These are phyloP conservation scores for Micropoecilia bifurca DNA, from an alignment of 2,797 vertebrate genomes.

Conservation along the genomic window DNA sequence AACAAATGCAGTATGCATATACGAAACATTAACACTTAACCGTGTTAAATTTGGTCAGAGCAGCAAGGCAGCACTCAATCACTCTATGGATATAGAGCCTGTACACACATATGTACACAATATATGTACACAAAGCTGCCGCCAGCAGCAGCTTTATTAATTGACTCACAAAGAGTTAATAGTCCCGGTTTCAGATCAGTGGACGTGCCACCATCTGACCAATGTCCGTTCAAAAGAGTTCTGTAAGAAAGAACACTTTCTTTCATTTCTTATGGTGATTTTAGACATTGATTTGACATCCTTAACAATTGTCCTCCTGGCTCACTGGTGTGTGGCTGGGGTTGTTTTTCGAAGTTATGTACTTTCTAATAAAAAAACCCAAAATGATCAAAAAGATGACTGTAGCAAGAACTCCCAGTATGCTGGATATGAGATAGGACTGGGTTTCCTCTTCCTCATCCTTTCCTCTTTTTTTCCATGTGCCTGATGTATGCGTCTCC, in stretches of 20 bases:
- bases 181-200: neutral
- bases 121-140: neutral
- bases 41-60: neutral
- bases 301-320: neutral
- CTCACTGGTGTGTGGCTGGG: neutral
- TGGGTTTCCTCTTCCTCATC: neutral
- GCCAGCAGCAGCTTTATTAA: neutral
- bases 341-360: neutral
- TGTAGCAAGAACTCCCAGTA: fast-evolving
- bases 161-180: too few species aligned
- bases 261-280: neutral
- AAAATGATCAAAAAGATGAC: neutral
- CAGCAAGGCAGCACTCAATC: neutral
- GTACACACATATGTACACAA: too few species aligned
- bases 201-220: neutral
- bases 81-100: neutral
- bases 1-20: neutral
- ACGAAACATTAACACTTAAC: neutral
- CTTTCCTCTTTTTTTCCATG: too few species aligned
- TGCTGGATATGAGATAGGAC: fast-evolving
- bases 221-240: neutral
- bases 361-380: neutral
- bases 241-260: neutral
- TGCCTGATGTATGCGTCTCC: neutral
- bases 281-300: too few species aligned